Evolutionary conservation across 2,888 invertebrate genomes (phyloP).

Genomic region (Mongoloraphidia duomilia): DNA sequence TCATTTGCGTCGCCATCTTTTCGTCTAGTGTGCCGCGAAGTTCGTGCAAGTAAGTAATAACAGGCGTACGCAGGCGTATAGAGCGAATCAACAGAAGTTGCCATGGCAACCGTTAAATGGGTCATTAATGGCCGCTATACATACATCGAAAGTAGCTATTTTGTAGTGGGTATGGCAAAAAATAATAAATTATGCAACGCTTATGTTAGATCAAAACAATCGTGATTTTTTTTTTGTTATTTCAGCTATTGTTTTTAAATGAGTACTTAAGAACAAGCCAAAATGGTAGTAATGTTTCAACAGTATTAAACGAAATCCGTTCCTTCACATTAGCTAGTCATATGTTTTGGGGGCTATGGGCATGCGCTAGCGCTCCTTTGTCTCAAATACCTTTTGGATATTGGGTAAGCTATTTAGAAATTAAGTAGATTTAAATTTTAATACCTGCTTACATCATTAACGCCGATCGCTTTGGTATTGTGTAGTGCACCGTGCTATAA

Average conservation of each 20-base stretch:
- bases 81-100: too few relatives aligned
- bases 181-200: slow-evolving; percentile 1
- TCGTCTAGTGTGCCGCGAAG: too few relatives aligned
- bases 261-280: slow-evolving; percentile 37
- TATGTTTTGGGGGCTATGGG: slow-evolving; percentile 91
- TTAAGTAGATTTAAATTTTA: not conserved
- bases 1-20: too few relatives aligned
- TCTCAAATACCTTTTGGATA: slow-evolving; percentile 90
- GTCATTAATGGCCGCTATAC: too few relatives aligned
- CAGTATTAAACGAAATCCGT: slow-evolving; percentile 50
- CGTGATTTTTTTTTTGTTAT: slow-evolving; percentile 16
- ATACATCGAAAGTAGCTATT: too few relatives aligned
- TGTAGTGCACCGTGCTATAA: slow-evolving; percentile 7
- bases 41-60: too few relatives aligned
- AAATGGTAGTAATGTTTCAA: slow-evolving; percentile 23
- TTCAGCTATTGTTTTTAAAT: slow-evolving; percentile 34
- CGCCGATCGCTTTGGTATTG: not conserved
- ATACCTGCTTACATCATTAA: not conserved
- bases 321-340: slow-evolving; percentile 78
- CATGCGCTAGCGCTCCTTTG: slow-evolving; percentile 70
- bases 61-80: too few relatives aligned
- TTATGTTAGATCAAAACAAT: slow-evolving; percentile 5
- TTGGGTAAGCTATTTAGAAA: slow-evolving; percentile 49
- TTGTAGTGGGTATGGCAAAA: too few relatives aligned
- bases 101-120: too few relatives aligned